Conservation (phyloP, 2,888 invertebrate species). For the Andrena minutula region DNA sequence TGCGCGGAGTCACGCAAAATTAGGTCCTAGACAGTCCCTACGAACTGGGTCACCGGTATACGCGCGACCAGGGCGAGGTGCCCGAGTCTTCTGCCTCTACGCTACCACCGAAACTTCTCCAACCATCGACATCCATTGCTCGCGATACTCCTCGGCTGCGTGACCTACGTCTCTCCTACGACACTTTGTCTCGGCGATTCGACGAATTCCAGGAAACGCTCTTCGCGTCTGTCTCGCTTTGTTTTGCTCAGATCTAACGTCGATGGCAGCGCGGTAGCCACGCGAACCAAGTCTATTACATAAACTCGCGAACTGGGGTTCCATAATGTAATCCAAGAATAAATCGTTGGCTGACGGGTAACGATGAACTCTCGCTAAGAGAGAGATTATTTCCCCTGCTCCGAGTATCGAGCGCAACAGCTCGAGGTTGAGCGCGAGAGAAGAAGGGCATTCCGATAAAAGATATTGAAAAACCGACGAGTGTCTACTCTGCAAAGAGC, state of each 20-base stretch:
- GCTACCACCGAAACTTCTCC: background rate
- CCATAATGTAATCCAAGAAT: constrained; percentile 72
- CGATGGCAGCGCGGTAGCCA: constrained; percentile 29
- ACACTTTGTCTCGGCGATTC: background rate
- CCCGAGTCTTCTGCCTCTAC: background rate
- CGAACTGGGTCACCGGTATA: constrained; percentile 67
- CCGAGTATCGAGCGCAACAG: constrained; percentile 21
- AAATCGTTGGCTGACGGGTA: constrained; percentile 66
- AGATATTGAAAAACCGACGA: constrained; percentile 2
- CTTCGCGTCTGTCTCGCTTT: constrained; percentile 13
- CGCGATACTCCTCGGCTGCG: background rate
- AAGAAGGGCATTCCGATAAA: background rate
- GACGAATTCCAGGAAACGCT: constrained; percentile 13
- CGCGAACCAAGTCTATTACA: constrained; percentile 61
- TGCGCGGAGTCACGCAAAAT: constrained; percentile 57
- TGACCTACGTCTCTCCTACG: constrained; percentile 7
- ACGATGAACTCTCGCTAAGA: constrained; percentile 45
- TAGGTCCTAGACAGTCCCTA: constrained; percentile 65
- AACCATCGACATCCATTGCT: background rate
- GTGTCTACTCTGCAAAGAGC: too few relatives aligned
- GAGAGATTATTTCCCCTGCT: constrained; percentile 41
- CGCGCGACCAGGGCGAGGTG: constrained; percentile 39
- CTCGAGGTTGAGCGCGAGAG: background rate
- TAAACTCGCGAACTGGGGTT: constrained; percentile 65
- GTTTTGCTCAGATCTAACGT: constrained; percentile 31